Conservation (phyloP, 2,113 vertebrate species). For the Pseudorectes ferrugineus region DNA sequence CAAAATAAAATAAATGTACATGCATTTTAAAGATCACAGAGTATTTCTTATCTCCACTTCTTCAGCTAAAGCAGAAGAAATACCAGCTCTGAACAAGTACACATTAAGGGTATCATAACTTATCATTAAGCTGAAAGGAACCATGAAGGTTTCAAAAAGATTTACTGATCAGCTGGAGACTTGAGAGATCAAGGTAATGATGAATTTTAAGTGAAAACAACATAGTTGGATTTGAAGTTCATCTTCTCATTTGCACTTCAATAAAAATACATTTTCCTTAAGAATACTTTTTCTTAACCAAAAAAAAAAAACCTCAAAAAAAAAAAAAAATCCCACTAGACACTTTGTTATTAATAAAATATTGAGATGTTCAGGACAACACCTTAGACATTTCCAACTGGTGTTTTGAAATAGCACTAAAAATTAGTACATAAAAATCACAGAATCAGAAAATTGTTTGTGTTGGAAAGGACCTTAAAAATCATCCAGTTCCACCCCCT, state of each 20-base stretch:
- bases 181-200: background rate
- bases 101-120: background rate
- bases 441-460: background rate
- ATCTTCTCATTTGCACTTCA: background rate
- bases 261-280: background rate
- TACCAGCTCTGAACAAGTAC: background rate
- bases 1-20: background rate
- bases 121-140: background rate
- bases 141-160: background rate
- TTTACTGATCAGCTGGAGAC: background rate
- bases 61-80: background rate
- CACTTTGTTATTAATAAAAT: background rate
- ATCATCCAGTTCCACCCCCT: background rate
- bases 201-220: background rate
- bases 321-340: rapidly evolving
- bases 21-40: background rate
- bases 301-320: background rate
- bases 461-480: background rate
- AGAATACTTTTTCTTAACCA: background rate
- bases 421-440: background rate
- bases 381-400: background rate
- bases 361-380: background rate
- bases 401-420: background rate
- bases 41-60: background rate
- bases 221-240: background rate